Evolutionary conservation across 2,797 vertebrate species (phyloP).

Genomic region (Trachurus trachurus): DNA sequence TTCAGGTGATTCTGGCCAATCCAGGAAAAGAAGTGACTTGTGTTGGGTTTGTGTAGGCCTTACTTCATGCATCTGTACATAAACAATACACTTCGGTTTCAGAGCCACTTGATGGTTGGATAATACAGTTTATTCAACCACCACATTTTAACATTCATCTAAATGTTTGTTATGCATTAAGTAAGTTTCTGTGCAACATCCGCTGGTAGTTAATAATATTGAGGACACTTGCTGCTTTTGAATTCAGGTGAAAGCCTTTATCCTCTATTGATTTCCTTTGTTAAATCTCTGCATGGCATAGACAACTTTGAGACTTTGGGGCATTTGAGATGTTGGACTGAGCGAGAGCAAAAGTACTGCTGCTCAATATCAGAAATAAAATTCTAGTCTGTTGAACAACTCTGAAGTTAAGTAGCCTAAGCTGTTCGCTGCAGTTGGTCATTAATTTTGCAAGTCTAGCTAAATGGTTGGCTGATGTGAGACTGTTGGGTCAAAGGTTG

Average conservation of each 20-base stretch:
- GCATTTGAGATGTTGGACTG: conserved; percentile 18
- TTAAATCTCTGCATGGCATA: conserved; percentile 26
- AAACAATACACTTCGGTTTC: background rate
- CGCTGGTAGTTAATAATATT: background rate
- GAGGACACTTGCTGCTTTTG: conserved; percentile 1
- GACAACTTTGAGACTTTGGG: conserved; percentile 14
- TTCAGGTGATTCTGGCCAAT: conserved; percentile 12
- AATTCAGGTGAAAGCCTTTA: conserved; percentile 26
- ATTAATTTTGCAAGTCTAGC: conserved; percentile 19
- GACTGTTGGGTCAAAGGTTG: conserved; percentile 35
- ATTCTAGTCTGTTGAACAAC: background rate
- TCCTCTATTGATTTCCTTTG: conserved; percentile 27
- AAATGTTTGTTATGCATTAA: background rate
- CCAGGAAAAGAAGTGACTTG: conserved; percentile 9
- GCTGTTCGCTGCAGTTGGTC: background rate
- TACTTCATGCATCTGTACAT: background rate
- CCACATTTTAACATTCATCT: background rate
- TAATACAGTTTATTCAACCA: background rate
- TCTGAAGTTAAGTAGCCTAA: background rate
- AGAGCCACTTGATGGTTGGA: background rate
- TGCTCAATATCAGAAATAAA: conserved; percentile 6
- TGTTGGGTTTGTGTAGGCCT: background rate
- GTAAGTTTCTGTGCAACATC: background rate
- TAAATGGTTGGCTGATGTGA: conserved; percentile 24
- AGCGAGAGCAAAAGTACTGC: conserved; percentile 17